Conservation (phyloP, 2,888 invertebrate genomes). For the Celastrina argiolus region DNA sequence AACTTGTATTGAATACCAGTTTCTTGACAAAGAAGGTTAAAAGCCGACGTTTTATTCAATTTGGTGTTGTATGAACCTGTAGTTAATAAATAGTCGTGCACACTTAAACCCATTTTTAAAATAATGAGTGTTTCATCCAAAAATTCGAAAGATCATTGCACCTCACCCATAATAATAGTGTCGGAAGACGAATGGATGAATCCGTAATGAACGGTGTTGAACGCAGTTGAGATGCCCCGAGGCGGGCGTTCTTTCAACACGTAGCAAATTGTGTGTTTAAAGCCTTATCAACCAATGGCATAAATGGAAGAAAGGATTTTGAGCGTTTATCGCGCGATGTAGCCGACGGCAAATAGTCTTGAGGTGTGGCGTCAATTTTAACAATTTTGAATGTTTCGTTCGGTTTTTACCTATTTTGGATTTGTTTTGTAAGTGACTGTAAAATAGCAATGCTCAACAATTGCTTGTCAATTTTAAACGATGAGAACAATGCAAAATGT, state of each 20-base stretch:
- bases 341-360: constrained; percentile 57
- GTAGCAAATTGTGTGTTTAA: constrained; percentile 71
- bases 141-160: constrained; percentile 53
- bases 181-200: constrained; percentile 59
- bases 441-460: too few species aligned
- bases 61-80: neutral
- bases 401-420: neutral
- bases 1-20: neutral
- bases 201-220: constrained; percentile 62
- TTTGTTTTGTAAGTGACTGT: neutral
- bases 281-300: constrained; percentile 62
- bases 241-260: constrained; percentile 70
- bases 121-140: constrained; percentile 10
- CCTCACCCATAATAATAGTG: constrained; percentile 71
- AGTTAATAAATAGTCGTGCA: constrained; percentile 1
- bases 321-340: constrained; percentile 63
- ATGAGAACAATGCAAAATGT: too few species aligned
- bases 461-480: too few species aligned
- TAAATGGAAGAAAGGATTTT: constrained; percentile 58
- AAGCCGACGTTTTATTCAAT: neutral
- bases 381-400: constrained; percentile 13
- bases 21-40: neutral
- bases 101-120: neutral
- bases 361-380: constrained; percentile 28
- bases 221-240: constrained; percentile 61